Base-by-base conservation (phyloP, 2,888 invertebrate genomes). In the Caenorhabditis imperialis region DNA sequence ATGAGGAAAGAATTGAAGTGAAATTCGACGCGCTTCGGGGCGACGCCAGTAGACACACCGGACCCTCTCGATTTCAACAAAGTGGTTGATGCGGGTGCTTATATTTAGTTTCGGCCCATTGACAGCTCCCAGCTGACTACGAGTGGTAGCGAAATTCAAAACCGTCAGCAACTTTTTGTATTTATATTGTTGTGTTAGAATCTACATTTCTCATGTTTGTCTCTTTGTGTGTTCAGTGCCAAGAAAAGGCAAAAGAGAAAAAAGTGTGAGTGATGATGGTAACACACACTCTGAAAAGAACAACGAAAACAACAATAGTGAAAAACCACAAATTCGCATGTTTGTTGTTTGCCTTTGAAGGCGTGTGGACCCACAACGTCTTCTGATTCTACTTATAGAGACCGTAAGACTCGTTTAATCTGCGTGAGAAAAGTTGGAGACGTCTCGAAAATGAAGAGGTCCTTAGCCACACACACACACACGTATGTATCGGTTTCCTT, bases 401-500 rank as follows among this genome's bases (percentile, higher is more conserved):
- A 45, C 35, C 47, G 50, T 50, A 55, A 54, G 16, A 14, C 30
- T 30, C 7, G 7, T 54, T 22, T 30, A 63, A 65, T 55, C 65
- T 50, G 22, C 65, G 65, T 57, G 65, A 25, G 65, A 65, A n/a
- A 23, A 33, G 30, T 30, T 30, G 10, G 10, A 30, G 30, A 7
- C 30, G 6, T 30, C 30, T 30, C 10, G 7, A 10, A 30, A 30
- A 30, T 30, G 30, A 30, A 27, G 22, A 44, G 37, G 25, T 37
- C 54, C 35, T 54, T n/a, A n/a, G n/a, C n/a, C n/a, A n/a, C n/a
- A n/a, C n/a, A n/a, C n/a, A n/a, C n/a, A n/a, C n/a, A n/a, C n/a
- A n/a, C n/a, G n/a, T n/a, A n/a, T n/a, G 54, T 63, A 48, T 65
- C 65, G 42, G 40, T 63, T 63, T 54, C 63, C 37, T 37, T 51